Evolutionary conservation across 2,113 vertebrate species (phyloP).

Genomic region (Capricornis sumatraensis): DNA sequence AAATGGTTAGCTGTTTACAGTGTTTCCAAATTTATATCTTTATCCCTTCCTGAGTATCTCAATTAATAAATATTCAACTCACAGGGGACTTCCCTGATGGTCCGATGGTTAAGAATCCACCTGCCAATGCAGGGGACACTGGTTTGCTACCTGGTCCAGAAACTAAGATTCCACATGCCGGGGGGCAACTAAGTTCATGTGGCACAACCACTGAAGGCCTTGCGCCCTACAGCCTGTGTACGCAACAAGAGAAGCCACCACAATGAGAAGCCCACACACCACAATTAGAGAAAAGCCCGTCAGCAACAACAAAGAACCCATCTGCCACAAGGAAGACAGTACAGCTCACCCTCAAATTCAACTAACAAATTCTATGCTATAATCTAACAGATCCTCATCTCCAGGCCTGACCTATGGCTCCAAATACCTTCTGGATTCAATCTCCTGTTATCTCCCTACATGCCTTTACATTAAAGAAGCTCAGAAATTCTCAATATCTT

Average conservation of each 20-base stretch:
- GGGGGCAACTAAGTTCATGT: not conserved
- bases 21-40: not conserved
- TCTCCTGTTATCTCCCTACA: not conserved
- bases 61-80: conserved; percentile 34
- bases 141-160: not conserved
- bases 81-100: not conserved
- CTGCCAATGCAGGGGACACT: not conserved
- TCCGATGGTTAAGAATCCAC: not conserved
- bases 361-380: not conserved
- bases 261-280: not conserved
- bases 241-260: not conserved
- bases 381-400: conserved; percentile 14
- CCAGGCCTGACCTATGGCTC: not conserved
- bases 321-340: not conserved
- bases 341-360: not conserved
- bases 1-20: not conserved
- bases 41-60: not conserved
- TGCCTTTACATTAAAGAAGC: not conserved
- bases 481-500: conserved; percentile 22
- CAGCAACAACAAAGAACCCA: not conserved
- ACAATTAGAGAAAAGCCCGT: not conserved
- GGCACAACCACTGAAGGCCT: not conserved
- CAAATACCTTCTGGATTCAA: not conserved
- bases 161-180: not conserved
- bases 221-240: not conserved